Conservation (phyloP, 2,797 vertebrate genomes). For the Danionella dracula region DNA sequence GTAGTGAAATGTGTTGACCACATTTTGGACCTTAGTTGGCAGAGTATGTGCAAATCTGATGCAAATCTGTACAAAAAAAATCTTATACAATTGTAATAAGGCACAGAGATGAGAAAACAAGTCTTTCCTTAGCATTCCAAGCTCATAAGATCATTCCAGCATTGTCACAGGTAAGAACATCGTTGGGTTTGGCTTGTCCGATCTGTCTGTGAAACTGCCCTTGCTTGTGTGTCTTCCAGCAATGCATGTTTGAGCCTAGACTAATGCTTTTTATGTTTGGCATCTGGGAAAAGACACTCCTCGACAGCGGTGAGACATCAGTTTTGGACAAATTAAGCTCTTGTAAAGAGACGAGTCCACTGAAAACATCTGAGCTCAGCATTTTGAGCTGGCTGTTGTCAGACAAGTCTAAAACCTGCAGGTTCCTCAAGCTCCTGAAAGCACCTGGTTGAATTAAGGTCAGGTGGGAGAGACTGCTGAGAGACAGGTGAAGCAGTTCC, state of each 20-base stretch:
- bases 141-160: conserved; percentile 50
- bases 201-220: conserved; percentile 84
- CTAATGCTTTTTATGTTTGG: conserved; percentile 84
- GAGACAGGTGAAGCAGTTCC: conserved; percentile 82
- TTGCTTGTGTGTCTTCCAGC: conserved; percentile 83
- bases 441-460: conserved; percentile 65
- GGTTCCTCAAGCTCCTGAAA: conserved; percentile 75
- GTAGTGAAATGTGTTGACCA: conserved; percentile 8
- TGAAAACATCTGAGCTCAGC: conserved; percentile 72
- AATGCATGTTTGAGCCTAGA: conserved; percentile 70
- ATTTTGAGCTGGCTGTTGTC: conserved; percentile 73
- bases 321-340: conserved; percentile 88
- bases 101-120: conserved; percentile 12
- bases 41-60: conserved; percentile 30
- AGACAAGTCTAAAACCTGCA: conserved; percentile 89
- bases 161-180: conserved; percentile 76
- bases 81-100: conserved; percentile 19
- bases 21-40: conserved; percentile 4
- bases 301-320: conserved; percentile 70
- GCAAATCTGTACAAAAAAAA: conserved; percentile 5
- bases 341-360: conserved; percentile 78
- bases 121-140: background rate
- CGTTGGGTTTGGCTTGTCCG: conserved; percentile 70
- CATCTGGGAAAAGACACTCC: conserved; percentile 73
- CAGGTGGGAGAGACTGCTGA: conserved; percentile 72